phyloP scores from a whole-genome alignment of 2,113 vertebrate genomes.

The Riparia riparia region DNA sequence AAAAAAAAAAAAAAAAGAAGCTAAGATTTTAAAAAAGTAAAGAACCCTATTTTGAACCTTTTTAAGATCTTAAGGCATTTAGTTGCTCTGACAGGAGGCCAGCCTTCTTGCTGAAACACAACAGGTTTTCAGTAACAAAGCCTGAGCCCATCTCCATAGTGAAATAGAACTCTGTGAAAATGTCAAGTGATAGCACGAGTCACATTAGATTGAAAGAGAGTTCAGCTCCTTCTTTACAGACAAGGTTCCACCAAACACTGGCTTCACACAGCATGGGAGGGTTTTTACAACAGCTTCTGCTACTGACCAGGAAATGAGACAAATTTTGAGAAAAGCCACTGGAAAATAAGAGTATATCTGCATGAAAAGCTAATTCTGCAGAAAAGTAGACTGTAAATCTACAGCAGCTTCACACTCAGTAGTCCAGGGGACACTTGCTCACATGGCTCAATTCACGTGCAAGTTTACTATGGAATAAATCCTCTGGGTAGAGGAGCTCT shows the following conservation, averaged over 20 bases:
- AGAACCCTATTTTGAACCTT: background rate
- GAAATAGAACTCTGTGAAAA: background rate
- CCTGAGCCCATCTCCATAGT: background rate
- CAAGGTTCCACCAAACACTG: background rate
- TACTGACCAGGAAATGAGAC: background rate
- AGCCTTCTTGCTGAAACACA: background rate
- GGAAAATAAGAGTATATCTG: background rate
- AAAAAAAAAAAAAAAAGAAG: background rate
- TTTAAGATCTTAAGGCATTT: conserved; percentile 31
- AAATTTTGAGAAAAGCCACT: background rate
- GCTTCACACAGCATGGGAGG: background rate
- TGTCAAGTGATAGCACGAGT: background rate
- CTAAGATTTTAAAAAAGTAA: background rate
- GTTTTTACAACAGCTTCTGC: background rate
- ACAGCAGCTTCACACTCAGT: background rate
- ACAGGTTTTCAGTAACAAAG: background rate
- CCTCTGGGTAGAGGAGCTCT: background rate
- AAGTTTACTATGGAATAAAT: background rate
- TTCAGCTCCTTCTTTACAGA: background rate
- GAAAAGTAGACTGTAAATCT: background rate
- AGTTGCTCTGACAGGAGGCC: background rate
- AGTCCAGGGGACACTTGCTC: background rate
- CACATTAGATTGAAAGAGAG: background rate
- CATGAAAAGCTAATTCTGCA: background rate
- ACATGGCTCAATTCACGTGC: background rate